Conservation (phyloP, 2,113 vertebrate genomes). For the Cyanoderma ruficeps region DNA sequence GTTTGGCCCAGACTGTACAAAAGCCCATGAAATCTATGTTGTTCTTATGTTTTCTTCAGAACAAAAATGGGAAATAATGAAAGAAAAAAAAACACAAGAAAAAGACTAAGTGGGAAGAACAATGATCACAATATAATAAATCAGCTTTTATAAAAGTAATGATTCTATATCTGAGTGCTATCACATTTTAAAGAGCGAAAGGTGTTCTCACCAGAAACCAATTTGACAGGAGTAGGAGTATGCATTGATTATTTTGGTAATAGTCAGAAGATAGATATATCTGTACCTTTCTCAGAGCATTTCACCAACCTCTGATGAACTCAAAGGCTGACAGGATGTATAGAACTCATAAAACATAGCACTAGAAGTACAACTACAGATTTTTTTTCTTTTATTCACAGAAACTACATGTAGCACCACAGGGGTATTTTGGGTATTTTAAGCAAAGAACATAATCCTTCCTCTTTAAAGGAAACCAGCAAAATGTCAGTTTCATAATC, state of each 20-base stretch:
- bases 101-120: background rate
- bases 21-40: background rate
- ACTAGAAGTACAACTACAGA: background rate
- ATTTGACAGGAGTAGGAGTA: background rate
- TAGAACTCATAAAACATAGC: background rate
- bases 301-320: background rate
- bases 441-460: background rate
- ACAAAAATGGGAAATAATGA: background rate
- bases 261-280: background rate
- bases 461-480: background rate
- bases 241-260: background rate
- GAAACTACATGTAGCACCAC: background rate
- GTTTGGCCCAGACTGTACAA: background rate
- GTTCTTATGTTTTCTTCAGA: background rate
- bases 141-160: background rate
- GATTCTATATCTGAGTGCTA: background rate
- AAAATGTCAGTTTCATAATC: background rate
- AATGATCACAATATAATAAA: background rate
- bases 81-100: background rate
- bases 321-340: background rate
- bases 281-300: background rate
- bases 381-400: background rate
- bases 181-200: background rate
- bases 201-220: background rate
- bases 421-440: background rate